These are phyloP conservation scores for Dendrophyllia cribrosa DNA, from an alignment of 64 coral and sea anemone genomes.

Conservation along the genomic window DNA sequence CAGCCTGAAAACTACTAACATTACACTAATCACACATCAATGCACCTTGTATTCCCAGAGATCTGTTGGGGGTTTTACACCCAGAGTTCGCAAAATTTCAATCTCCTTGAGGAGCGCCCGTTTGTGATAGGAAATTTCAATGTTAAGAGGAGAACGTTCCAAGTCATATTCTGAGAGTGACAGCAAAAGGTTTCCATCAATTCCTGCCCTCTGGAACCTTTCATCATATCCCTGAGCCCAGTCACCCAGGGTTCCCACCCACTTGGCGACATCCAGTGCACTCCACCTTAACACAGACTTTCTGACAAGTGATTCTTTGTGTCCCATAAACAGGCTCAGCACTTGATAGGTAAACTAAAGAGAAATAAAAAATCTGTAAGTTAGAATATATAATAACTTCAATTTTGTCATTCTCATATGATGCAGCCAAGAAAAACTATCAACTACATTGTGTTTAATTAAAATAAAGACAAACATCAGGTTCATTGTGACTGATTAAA, in stretches of 20 bases:
- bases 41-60: conserved; percentile 77
- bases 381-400: too few relatives aligned
- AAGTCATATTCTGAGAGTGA: conserved; percentile 60
- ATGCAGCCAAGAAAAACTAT: too few relatives aligned
- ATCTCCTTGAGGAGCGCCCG: conserved; percentile 43
- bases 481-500: too few relatives aligned
- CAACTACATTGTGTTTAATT: too few relatives aligned
- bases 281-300: conserved; percentile 53
- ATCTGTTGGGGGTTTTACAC: conserved; percentile 62
- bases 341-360: conserved; percentile 31
- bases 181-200: conserved; percentile 64
- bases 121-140: conserved; percentile 30
- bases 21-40: background rate
- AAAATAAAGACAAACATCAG: too few relatives aligned
- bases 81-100: conserved; percentile 47
- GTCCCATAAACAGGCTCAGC: background rate
- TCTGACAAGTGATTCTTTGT: conserved; percentile 35
- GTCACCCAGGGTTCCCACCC: conserved; percentile 38
- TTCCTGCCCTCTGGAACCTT: conserved; percentile 26
- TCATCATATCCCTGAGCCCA: conserved; percentile 53
- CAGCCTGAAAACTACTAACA: background rate
- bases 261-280: conserved; percentile 44
- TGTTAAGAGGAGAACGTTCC: conserved; percentile 23
- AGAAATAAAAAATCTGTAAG: background rate
- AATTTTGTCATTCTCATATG: too few relatives aligned